phyloP scores from a whole-genome alignment of 2,888 invertebrate genomes.

The Eristalis intricaria region DNA sequence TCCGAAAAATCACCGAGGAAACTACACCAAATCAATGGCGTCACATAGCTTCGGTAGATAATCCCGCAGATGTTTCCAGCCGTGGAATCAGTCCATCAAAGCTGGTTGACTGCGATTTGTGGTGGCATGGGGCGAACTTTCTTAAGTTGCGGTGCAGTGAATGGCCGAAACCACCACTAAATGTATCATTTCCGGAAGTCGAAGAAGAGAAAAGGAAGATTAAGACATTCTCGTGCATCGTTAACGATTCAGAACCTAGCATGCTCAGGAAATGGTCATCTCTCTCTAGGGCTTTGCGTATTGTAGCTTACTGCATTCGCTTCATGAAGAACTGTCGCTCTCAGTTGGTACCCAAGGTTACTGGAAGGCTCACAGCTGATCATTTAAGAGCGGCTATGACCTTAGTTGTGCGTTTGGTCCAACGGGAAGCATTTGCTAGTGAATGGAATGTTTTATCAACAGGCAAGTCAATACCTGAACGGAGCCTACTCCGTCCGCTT shows the following conservation, averaged over 20 bases:
- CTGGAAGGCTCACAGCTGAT: not conserved
- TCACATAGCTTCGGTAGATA: slow-evolving; percentile 7
- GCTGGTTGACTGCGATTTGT: slow-evolving; percentile 12
- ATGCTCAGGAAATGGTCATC: too few relatives aligned
- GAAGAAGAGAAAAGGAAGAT: too few relatives aligned
- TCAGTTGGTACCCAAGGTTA: not conserved
- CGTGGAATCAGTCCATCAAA: slow-evolving; percentile 10
- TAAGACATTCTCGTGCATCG: not conserved
- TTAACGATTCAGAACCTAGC: too few relatives aligned
- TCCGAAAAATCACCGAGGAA: not conserved
- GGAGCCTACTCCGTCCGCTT: too few relatives aligned
- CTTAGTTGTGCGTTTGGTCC: not conserved
- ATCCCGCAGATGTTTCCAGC: slow-evolving; percentile 12
- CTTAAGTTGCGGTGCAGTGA: slow-evolving; percentile 4
- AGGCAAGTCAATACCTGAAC: not conserved
- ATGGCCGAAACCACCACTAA: not conserved
- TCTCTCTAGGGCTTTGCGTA: not conserved
- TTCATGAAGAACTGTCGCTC: not conserved
- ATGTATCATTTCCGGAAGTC: too few relatives aligned
- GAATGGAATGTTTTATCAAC: slow-evolving; percentile 27
- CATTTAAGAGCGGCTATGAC: not conserved
- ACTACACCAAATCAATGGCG: not conserved
- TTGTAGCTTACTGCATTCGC: not conserved
- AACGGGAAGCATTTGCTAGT: slow-evolving; percentile 15
- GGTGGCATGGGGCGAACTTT: slow-evolving; percentile 3